Base-by-base conservation (phyloP, 2,888 invertebrate species). In the Tenthredo amoena region DNA sequence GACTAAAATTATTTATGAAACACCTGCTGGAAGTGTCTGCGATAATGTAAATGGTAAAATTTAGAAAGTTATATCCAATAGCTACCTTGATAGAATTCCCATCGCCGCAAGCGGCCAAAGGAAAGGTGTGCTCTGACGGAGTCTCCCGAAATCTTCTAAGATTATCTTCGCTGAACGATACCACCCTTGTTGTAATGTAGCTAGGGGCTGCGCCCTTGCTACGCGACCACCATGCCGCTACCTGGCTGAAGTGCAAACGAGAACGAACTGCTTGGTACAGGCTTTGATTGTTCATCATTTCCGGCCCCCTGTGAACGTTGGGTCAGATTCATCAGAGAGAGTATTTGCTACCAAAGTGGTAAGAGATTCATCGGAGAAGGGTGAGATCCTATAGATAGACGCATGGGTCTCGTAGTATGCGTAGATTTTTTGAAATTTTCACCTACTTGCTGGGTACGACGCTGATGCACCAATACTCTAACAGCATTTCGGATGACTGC, bases 171-270 rank as follows among this genome's bases (percentile, higher is more conserved):
- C 88, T 91, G 88, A 89, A 88, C 10, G 90, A 88, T 3, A 92
- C 92, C 65, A 93, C 90, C 74, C 91, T 88, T 9, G 91, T 92
- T 91, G 94, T 94, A 91, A 92, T 94, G 93, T 93, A 94, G 92
- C 88, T 93, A 89, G 91, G 94, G 90, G 89, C 93, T 88, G 89
- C 79, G 47, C 90, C 94, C 88, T 91, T 92, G 88, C 92, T 94
- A 83, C 91, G 90, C 65, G 96, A 96, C 90, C 97, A 96, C 99
- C 99, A 99, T 85, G 99, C 98, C 82, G 98, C 97, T 88, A 99
- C 96, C 95, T 99, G 99, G 6, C 99, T 99, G 95, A 99, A 99
- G 94, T 99, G 98, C 86, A 99, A 95, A 94, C 98, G 98, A 7
- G 99, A 99, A 87, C 98, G 96, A 77, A 99, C 97, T 81, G 99